Evolutionary conservation across 2,113 vertebrate genomes (phyloP).

Genomic region (Laticauda colubrina): DNA sequence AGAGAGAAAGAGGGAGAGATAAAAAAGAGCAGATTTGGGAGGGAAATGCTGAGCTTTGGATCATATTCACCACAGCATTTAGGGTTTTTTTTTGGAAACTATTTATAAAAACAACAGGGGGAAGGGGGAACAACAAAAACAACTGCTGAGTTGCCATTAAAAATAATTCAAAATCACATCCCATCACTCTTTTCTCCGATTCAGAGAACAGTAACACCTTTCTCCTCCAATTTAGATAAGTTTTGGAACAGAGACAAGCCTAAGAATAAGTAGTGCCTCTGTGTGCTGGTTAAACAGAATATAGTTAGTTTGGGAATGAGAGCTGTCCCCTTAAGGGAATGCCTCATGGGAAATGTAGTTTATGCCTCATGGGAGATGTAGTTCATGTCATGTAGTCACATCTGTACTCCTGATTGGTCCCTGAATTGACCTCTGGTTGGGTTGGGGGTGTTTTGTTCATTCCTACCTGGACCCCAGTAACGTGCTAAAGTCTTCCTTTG

Average conservation of each 20-base stretch:
- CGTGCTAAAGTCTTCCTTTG: too few relatives aligned
- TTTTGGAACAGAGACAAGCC: not conserved
- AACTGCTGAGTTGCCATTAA: not conserved
- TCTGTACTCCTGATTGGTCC: too few relatives aligned
- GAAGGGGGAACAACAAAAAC: not conserved
- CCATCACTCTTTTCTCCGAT: not conserved
- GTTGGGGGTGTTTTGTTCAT: too few relatives aligned
- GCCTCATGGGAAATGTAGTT: too few relatives aligned
- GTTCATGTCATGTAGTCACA: too few relatives aligned
- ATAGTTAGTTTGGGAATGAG: too few relatives aligned
- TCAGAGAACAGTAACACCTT: not conserved
- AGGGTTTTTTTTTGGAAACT: not conserved
- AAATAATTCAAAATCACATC: not conserved
- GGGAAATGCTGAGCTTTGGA: not conserved
- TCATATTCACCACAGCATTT: not conserved
- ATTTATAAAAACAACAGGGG: not conserved
- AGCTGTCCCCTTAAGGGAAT: too few relatives aligned
- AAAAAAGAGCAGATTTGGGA: not conserved
- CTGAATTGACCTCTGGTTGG: too few relatives aligned
- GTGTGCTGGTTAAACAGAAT: too few relatives aligned
- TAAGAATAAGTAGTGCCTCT: not conserved
- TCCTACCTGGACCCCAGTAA: too few relatives aligned
- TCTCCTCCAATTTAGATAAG: not conserved
- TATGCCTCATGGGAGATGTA: too few relatives aligned
- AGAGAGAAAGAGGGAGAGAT: not conserved